These are phyloP conservation scores for Neosalanx taihuensis DNA, from an alignment of 2,797 vertebrate species.

Conservation along the genomic window DNA sequence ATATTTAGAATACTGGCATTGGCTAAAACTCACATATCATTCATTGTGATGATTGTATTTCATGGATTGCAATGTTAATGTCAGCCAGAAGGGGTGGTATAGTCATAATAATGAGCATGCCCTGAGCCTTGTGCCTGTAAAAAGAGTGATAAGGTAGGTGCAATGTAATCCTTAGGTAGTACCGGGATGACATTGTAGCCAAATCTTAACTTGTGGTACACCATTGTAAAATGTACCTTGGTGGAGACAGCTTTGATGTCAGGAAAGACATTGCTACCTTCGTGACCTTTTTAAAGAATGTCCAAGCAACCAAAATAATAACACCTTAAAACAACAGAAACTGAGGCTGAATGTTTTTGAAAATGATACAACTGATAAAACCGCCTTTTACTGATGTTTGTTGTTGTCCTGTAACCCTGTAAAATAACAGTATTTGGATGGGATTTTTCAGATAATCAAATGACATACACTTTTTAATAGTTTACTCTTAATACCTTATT, in stretches of 20 bases:
- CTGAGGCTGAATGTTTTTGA: too few species aligned
- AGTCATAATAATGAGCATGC: neutral
- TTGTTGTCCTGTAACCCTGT: neutral
- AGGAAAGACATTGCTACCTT: too few species aligned
- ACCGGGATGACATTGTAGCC: neutral
- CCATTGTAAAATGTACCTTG: too few species aligned
- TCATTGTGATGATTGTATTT: neutral
- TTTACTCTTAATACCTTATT: neutral
- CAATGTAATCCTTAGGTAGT: neutral
- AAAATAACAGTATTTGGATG: neutral
- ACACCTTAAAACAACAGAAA: too few species aligned
- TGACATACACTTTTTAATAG: neutral
- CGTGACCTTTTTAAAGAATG: too few species aligned
- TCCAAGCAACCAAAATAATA: too few species aligned
- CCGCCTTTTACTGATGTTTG: neutral
- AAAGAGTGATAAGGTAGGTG: neutral
- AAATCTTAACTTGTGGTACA: too few species aligned
- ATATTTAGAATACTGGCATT: too few species aligned
- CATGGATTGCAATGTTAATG: neutral
- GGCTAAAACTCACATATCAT: neutral
- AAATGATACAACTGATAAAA: too few species aligned
- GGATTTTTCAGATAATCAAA: neutral
- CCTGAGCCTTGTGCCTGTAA: neutral
- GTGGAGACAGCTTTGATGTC: too few species aligned
- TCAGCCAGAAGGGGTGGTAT: slow-evolving; percentile 32